phyloP scores from a whole-genome alignment of 2,797 vertebrate species.

The Ataeniobius toweri region DNA sequence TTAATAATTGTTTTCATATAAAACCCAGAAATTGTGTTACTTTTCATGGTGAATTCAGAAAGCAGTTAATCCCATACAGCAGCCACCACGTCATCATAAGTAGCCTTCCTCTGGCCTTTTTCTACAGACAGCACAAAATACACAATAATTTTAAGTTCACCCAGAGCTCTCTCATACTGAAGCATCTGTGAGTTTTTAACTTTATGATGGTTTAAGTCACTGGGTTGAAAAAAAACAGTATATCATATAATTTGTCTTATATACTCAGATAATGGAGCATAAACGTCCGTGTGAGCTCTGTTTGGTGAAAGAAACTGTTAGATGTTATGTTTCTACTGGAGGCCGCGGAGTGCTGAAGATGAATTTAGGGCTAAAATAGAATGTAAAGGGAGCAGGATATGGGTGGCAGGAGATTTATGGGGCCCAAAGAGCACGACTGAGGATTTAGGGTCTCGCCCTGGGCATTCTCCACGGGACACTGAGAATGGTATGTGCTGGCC shows the following conservation, averaged over 20 bases:
- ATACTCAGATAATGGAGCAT: background rate
- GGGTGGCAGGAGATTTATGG: constrained; percentile 45
- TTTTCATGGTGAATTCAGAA: background rate
- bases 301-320: background rate
- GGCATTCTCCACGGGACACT: constrained; percentile 61
- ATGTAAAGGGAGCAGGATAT: constrained; percentile 29
- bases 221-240: background rate
- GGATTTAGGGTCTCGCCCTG: constrained; percentile 61
- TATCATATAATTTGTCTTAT: background rate
- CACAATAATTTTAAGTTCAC: background rate
- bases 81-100: background rate
- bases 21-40: background rate
- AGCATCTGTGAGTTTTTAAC: background rate
- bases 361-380: constrained; percentile 10
- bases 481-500: constrained; percentile 74
- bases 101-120: background rate
- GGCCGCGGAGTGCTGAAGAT: constrained; percentile 3
- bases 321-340: background rate
- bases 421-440: constrained; percentile 44
- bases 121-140: background rate
- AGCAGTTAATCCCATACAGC: background rate
- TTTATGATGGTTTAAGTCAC: background rate
- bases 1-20: background rate
- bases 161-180: background rate
- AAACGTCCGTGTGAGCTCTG: background rate